Percentiles rank a stretch among this genome's conserved stretches.
Conservation (phyloP, 1,140 invertebrate genomes). For the Atopsyche davidsoni region DNA sequence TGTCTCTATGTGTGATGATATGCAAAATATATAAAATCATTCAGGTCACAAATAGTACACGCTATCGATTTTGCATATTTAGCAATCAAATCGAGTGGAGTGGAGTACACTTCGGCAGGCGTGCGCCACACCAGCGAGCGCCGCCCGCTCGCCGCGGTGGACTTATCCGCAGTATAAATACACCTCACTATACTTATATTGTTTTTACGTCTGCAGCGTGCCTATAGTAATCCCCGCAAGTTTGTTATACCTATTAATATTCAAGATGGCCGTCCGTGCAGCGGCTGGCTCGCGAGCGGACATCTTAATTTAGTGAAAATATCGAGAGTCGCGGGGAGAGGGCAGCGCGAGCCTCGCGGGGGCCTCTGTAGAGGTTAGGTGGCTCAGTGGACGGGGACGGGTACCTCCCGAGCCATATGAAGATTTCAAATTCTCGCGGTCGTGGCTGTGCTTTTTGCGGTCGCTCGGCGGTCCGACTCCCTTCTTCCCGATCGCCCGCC, state of each 20-base stretch:
- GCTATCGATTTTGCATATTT: too few relatives aligned
- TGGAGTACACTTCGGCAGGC: too few relatives aligned
- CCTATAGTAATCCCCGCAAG: conserved; percentile 29
- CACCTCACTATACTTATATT: conserved; percentile 15
- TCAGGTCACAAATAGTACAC: too few relatives aligned
- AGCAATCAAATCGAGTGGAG: too few relatives aligned
- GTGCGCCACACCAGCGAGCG: neutral
- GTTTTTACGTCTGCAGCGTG: conserved; percentile 18
- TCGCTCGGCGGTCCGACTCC: too few relatives aligned
- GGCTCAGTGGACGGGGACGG: too few relatives aligned
- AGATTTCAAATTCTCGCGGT: too few relatives aligned
- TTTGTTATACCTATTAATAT: conserved; percentile 32
- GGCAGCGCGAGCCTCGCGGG: conserved; percentile 4
- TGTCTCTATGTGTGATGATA: too few relatives aligned
- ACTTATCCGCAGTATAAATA: conserved; percentile 14
- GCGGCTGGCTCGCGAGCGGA: conserved; percentile 20
- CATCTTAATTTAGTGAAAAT: conserved; percentile 30
- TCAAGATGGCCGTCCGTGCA: conserved; percentile 28
- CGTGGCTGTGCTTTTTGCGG: too few relatives aligned
- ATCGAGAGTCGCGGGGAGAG: conserved; percentile 17
- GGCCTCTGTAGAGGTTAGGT: neutral
- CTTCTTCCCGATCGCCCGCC: too few relatives aligned
- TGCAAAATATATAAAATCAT: too few relatives aligned
- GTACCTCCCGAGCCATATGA: too few relatives aligned
- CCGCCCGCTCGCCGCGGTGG: neutral